A percentile compares a stretch with the other conserved stretches of the same genome.
These are phyloP conservation scores for Drosophila tsacasi DNA, from an alignment of 1,140 invertebrate species.

Conservation along the genomic window DNA sequence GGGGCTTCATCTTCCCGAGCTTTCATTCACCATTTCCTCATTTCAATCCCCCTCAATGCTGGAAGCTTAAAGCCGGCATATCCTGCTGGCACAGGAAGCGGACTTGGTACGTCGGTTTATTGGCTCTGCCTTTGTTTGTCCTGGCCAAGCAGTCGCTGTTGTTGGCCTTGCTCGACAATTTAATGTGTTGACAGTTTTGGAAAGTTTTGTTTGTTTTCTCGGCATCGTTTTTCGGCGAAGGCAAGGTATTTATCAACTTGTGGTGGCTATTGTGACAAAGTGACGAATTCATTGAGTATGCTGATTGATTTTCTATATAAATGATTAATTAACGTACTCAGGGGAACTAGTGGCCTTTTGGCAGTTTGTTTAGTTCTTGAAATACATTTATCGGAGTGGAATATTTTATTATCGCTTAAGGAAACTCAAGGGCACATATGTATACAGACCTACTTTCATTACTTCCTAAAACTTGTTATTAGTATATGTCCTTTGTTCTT, in stretches of 20 bases:
- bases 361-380: constrained; percentile 31
- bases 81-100: constrained; percentile 25
- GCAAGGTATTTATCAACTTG: constrained; percentile 36
- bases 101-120: constrained; percentile 20
- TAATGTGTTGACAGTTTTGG: constrained; percentile 32
- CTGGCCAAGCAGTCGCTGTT: constrained; percentile 21
- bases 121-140: constrained; percentile 27
- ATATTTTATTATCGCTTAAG: not conserved
- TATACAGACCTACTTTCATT: too few relatives aligned
- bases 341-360: not conserved
- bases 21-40: not conserved
- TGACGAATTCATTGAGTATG: constrained; percentile 41
- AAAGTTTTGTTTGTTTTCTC: constrained; percentile 34
- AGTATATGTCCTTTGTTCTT: not conserved
- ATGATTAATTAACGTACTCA: constrained; percentile 32
- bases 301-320: constrained; percentile 35
- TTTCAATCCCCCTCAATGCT: not conserved
- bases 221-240: constrained; percentile 4
- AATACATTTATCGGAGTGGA: constrained; percentile 12
- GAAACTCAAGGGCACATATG: not conserved
- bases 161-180: constrained; percentile 28
- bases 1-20: constrained; percentile 5
- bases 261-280: constrained; percentile 29
- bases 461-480: not conserved
- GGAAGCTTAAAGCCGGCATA: constrained; percentile 27